These are phyloP conservation scores for Falcaria lacertinaria DNA, from an alignment of 2,888 invertebrate species.

Conservation along the genomic window DNA sequence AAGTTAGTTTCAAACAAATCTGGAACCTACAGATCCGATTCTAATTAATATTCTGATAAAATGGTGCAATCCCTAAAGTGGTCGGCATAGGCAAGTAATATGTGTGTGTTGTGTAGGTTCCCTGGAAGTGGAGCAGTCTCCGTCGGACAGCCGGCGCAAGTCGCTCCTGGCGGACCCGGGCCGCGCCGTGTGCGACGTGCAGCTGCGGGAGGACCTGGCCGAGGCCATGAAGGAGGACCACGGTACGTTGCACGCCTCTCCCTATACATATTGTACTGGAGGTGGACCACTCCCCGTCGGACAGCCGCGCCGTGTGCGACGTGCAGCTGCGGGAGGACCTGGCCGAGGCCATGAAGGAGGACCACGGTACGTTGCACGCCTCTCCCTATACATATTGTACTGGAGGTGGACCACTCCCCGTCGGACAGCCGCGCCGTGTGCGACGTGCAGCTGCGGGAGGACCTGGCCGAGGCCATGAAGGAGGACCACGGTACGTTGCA, in stretches of 20 bases:
- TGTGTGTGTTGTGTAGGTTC: slow-evolving; percentile 80
- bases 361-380: slow-evolving; percentile 53
- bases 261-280: too few relatives aligned
- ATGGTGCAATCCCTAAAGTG: too few relatives aligned
- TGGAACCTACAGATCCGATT: too few relatives aligned
- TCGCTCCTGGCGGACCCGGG: slow-evolving; percentile 61
- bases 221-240: slow-evolving; percentile 94
- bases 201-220: slow-evolving; percentile 92
- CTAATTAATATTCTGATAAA: too few relatives aligned
- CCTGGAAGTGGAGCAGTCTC: slow-evolving; percentile 88
- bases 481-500: slow-evolving; percentile 78
- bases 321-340: slow-evolving; percentile 92
- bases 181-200: slow-evolving; percentile 84
- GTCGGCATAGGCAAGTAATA: background rate
- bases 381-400: too few relatives aligned
- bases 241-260: slow-evolving; percentile 40
- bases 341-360: slow-evolving; percentile 96
- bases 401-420: slow-evolving; percentile 89
- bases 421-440: slow-evolving; percentile 86
- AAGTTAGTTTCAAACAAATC: too few relatives aligned
- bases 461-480: slow-evolving; percentile 96
- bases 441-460: slow-evolving; percentile 91
- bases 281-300: slow-evolving; percentile 87
- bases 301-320: slow-evolving; percentile 85
- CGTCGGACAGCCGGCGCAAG: slow-evolving; percentile 88